Evolutionary conservation across 2,797 vertebrate species (phyloP).

Genomic region (Chelon auratus): DNA sequence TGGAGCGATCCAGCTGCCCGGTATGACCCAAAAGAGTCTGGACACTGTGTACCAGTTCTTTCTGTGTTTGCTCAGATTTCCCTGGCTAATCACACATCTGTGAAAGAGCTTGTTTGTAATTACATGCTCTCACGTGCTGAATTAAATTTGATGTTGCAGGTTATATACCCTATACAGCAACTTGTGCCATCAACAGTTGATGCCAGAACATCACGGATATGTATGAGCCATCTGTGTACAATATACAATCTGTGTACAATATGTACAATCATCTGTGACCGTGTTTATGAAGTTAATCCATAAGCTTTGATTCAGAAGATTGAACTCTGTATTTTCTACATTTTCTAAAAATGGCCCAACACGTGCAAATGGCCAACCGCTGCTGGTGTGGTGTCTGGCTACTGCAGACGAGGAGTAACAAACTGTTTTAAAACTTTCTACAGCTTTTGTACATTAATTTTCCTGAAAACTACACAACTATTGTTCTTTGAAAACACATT

Average conservation of each 20-base stretch:
- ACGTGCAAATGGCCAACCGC: too few species aligned
- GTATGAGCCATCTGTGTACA: too few species aligned
- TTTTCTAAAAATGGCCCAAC: too few species aligned
- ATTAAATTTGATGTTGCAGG: slow-evolving; percentile 13
- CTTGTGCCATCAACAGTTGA: slow-evolving; percentile 2
- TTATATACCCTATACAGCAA: slow-evolving; percentile 3
- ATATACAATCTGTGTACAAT: too few species aligned
- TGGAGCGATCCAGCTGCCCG: slow-evolving; percentile 28
- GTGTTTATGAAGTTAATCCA: too few species aligned
- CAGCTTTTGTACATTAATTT: too few species aligned
- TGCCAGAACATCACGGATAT: neutral
- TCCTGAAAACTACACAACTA: too few species aligned
- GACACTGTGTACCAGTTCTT: slow-evolving; percentile 29
- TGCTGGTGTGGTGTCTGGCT: too few species aligned
- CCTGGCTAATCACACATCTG: neutral
- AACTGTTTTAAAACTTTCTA: neutral
- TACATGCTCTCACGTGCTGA: slow-evolving; percentile 27
- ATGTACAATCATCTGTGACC: too few species aligned
- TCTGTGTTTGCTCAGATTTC: slow-evolving; percentile 48
- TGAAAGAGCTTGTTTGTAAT: slow-evolving; percentile 35
- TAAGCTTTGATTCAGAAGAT: too few species aligned
- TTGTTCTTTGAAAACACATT: too few species aligned
- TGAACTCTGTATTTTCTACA: too few species aligned
- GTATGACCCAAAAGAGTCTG: slow-evolving; percentile 22
- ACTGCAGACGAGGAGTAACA: neutral